Evolutionary conservation across 2,888 invertebrate species (phyloP).

Genomic region (Podotricha telesiphe): DNA sequence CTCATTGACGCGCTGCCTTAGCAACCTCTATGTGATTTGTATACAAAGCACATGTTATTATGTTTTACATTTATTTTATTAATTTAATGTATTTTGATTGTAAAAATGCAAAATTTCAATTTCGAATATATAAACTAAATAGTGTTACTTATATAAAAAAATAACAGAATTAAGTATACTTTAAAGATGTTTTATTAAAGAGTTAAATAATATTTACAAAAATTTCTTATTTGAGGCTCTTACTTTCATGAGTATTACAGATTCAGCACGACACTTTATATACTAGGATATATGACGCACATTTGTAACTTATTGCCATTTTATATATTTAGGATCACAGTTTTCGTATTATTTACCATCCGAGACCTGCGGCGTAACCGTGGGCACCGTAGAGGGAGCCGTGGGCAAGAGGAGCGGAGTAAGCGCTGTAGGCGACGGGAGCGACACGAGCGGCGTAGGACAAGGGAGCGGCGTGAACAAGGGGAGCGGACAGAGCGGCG

Average conservation of each 20-base stretch:
- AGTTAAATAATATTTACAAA: slow-evolving; percentile 39
- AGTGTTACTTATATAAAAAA: neutral
- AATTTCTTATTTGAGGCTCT: slow-evolving; percentile 29
- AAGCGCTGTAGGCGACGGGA: slow-evolving; percentile 45
- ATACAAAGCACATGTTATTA: too few relatives aligned
- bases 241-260: slow-evolving; percentile 31
- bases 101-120: too few relatives aligned
- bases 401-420: slow-evolving; percentile 45
- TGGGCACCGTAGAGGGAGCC: slow-evolving; percentile 42
- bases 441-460: slow-evolving; percentile 21
- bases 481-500: too few relatives aligned
- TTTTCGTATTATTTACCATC: slow-evolving; percentile 30
- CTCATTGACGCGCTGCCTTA: too few relatives aligned
- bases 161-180: neutral
- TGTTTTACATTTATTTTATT: too few relatives aligned
- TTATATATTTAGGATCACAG: slow-evolving; percentile 35
- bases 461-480: slow-evolving; percentile 43
- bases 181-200: slow-evolving; percentile 15
- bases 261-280: slow-evolving; percentile 17
- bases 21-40: too few relatives aligned
- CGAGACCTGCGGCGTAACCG: slow-evolving; percentile 44
- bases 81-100: too few relatives aligned
- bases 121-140: too few relatives aligned
- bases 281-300: slow-evolving; percentile 2
- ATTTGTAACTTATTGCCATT: slow-evolving; percentile 17